Base-by-base conservation (phyloP, 2,888 invertebrate species). In the Xanthia togata region DNA sequence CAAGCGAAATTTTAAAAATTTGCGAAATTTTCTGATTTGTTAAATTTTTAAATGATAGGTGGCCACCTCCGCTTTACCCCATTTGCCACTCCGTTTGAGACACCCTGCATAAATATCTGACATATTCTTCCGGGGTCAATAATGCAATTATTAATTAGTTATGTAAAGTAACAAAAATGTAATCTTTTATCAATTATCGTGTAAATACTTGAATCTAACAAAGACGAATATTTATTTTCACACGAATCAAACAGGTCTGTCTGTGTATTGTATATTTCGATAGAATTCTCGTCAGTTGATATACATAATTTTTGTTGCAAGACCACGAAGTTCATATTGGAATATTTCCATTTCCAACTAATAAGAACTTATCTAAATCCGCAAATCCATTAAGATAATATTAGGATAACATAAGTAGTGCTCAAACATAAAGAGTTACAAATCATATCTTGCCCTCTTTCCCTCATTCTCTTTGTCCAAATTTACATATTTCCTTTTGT, bases 291-390 rank as follows among this genome's bases (percentile, higher is more conserved):
- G 44, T 4, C n/a, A 44, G 14, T 41, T 12, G 20, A 44, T 65
- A 26, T 44, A n/a, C n/a, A n/a, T n/a, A n/a, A n/a, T n/a, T n/a
- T 72, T 69, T 41, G 11, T 6, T 70, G 44, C 12, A 17, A 53
- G 31, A 70, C n/a, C n/a, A n/a, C n/a, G n/a, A n/a, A n/a, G 2
- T 60, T 60, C 17, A 17, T 60, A n/a, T 17, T 44, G 31, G 8
- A 53, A 44, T 63, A 26, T 63, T 60, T 26, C 1, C 62, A 68
- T 77, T 35, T 47, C 12, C 2, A 78, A 55, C 53, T 55, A 23
- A 14, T 62, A 47, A 17, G 0, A 41, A 35, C 17, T 78, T 78
- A 70, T 78, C 79, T 55, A 9, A 69, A 78, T 62, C 31, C 26
- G 1, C 14, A 31, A 60, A 60, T 74, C 69, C 31, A 75, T 75